Base-by-base conservation (phyloP, 2,797 vertebrate genomes). In the Catharus ustulatus region DNA sequence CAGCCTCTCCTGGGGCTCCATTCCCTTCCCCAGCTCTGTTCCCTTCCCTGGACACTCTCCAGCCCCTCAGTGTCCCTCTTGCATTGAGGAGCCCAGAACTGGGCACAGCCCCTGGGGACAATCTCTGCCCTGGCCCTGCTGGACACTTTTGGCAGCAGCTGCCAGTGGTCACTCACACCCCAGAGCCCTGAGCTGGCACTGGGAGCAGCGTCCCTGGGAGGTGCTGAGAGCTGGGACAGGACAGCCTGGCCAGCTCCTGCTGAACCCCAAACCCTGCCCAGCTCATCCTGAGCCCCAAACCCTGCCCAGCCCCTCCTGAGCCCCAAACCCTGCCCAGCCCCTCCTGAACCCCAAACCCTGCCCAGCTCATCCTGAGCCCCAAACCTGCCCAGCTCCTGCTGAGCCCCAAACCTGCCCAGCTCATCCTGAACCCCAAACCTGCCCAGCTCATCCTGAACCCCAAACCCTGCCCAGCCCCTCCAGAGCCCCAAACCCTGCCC, bases 11-110 rank as follows among this genome's bases (percentile, higher is more conserved):
- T 55, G 57, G 11, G 11, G 11, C 15, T 62, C 40, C 57, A 62
- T 4, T 0, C 38, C 40, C 13, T 29, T 48, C 24, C n/a, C 34
- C 68, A 64, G 20, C 51, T 24, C 34, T 0, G 0, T 48, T 42
- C 42, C 43, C 6, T 49, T 2, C 30, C 21, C 61, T 36, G 52
- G 32, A 38, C 36, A 38, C 36, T 38, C 34, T 71, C 36, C 36
- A 87, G 32, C 8, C 30, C 49, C 26, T 36, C 27, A 1, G 11
- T 9, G 18, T 10, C 61, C 11, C 16, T 30, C n/a, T 21, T 17
- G 16, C 15, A 23, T 11, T 16, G 48, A n/a, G 57, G 29, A 1
- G 6, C 24, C 11, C 55, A 62, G 49, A 34, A 21, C 13, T 17
- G 36, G 6, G 6, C 69, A 34, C 36, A 57, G 30, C 24, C 30